Percentiles rank a stretch among this genome's conserved stretches.
Evolutionary conservation across 2,797 vertebrate species (phyloP).

Genomic region (Crotalus adamanteus): DNA sequence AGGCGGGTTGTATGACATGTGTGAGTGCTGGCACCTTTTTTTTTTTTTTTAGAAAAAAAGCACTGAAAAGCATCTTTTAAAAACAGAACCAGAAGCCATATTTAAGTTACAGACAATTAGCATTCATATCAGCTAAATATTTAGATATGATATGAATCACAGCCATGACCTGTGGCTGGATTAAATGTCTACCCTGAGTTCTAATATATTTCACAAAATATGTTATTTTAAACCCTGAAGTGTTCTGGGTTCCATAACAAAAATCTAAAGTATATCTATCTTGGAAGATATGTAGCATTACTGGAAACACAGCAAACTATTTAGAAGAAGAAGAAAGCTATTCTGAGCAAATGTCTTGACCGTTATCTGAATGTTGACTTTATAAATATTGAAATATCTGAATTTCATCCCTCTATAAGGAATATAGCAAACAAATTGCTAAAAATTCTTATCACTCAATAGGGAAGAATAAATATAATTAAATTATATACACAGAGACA

Average conservation of each 20-base stretch:
- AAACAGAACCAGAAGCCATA: neutral
- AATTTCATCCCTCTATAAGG: neutral
- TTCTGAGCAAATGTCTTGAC: neutral
- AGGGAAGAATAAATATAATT: neutral
- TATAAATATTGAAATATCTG: neutral
- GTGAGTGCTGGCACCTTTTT: no score
- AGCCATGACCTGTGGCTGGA: neutral
- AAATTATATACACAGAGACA: neutral
- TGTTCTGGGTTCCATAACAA: neutral
- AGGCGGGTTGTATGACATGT: no score
- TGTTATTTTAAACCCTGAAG: neutral
- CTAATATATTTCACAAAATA: neutral
- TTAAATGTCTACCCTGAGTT: neutral
- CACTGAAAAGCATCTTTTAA: neutral
- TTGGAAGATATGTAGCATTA: neutral
- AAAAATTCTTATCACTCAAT: neutral
- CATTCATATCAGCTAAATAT: neutral
- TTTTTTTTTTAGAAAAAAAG: no score
- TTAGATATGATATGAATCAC: neutral
- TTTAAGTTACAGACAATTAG: neutral
- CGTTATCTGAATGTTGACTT: neutral
- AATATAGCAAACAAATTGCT: neutral
- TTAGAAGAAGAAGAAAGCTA: neutral
- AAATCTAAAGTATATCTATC: neutral
- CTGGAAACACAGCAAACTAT: neutral